phyloP scores from a whole-genome alignment of 2,797 vertebrate species.

The Lithobates sylvaticus region DNA sequence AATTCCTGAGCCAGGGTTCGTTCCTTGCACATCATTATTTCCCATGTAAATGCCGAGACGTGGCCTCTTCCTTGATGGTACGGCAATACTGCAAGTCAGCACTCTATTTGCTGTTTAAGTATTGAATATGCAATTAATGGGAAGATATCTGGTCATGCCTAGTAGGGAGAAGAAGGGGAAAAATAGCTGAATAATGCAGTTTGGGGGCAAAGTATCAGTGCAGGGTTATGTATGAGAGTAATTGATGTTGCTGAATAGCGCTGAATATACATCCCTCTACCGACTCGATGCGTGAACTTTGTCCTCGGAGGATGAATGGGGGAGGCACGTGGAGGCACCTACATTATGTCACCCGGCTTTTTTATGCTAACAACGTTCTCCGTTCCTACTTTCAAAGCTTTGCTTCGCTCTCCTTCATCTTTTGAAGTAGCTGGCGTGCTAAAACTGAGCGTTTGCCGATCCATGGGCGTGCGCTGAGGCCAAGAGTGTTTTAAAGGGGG shows the following conservation, averaged over 20 bases:
- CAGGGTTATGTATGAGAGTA: conserved; percentile 57
- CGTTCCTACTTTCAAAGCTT: too few species aligned
- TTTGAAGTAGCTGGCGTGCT: too few species aligned
- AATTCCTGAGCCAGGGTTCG: background rate
- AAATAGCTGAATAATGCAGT: conserved; percentile 64
- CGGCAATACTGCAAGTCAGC: conserved; percentile 64
- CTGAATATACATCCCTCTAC: conserved; percentile 55
- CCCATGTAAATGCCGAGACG: conserved; percentile 56
- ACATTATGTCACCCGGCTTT: conserved; percentile 34
- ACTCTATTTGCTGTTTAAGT: conserved; percentile 62
- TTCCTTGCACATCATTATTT: conserved; percentile 32
- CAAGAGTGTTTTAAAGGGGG: too few species aligned
- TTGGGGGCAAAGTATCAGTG: conserved; percentile 63
- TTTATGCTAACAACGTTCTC: too few species aligned
- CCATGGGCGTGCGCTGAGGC: too few species aligned
- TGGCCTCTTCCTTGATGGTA: conserved; percentile 52
- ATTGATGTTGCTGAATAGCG: conserved; percentile 61
- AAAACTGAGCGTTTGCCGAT: too few species aligned
- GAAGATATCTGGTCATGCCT: conserved; percentile 64
- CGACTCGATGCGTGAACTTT: conserved; percentile 31
- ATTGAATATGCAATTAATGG: conserved; percentile 68
- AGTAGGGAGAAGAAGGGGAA: conserved; percentile 40
- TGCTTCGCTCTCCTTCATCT: too few species aligned
- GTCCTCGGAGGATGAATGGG: conserved; percentile 29
- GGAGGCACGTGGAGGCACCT: conserved; percentile 12